Base-by-base conservation (phyloP, 2,888 invertebrate genomes). In the Drosophila recens region DNA sequence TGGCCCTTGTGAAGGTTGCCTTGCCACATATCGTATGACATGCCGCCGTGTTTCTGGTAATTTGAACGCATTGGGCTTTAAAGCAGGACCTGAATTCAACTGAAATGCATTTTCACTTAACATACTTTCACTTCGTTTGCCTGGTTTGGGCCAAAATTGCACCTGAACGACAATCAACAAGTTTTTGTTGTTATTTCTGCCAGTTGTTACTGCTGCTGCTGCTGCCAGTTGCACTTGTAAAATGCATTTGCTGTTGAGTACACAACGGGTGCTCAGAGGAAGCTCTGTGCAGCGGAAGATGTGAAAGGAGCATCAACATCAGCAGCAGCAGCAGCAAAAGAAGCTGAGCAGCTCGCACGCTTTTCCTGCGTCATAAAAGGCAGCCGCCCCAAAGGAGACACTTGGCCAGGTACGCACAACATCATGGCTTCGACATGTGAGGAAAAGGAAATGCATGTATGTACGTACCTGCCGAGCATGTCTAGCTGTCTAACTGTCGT, bases 151-250 rank as follows among this genome's bases (percentile, higher is more conserved):
- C 20, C 43, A 48, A 17, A 27, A 36, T 57, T 65, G 71, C 67
- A 69, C 64, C 79, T 79, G 69, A 65, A 69, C 72, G 69, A 77
- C 86, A 71, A 84, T 86, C 86, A 83, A 83, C 80, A 77, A 81
- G 79, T 79, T 84, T 79, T 75, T 71, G 64, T 69, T 83, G 69
- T 67, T 72, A 49, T 62, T 67, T 57, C 40, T 57, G 45, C 23
- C 49, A 49, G 68, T 65, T 67, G 46, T 54, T 66, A 49, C 15
- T 61, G 63, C 36, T 38, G 56, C 45, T 52, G 51, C 5, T 15
- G 42, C 62, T 67, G 57, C 54, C 54, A 36, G 62, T 57, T 56
- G 56, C 63, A 70, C 58, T 73, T 65, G 65, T 67, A 67, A 81
- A 81, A 77, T 86, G 81, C 81, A 84, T 79, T 83, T 75, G 66